These are phyloP conservation scores for Salmo trutta DNA, from an alignment of 2,797 vertebrate genomes.

Conservation along the genomic window DNA sequence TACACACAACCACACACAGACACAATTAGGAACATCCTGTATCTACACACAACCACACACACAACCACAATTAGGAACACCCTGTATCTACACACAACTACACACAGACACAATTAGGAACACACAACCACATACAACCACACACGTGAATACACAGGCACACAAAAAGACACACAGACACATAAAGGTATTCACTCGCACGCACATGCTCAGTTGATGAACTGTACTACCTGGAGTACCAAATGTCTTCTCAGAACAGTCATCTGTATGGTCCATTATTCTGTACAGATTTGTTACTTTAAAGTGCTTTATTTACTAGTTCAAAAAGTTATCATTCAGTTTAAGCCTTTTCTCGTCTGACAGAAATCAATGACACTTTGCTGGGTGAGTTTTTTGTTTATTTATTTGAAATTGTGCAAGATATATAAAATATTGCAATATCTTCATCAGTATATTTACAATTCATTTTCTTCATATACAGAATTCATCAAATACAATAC, in stretches of 20 bases:
- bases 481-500: neutral
- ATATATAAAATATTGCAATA: constrained; percentile 1
- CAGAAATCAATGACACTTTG: neutral
- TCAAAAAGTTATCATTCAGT: constrained; percentile 10
- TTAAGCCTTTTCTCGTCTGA: neutral
- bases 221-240: constrained; percentile 16
- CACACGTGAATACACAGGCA: neutral
- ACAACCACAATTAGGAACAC: too few relatives aligned
- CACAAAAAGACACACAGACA: too few relatives aligned
- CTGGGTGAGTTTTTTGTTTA: neutral
- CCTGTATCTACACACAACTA: too few relatives aligned
- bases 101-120: too few relatives aligned
- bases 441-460: neutral
- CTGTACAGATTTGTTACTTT: neutral
- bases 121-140: neutral
- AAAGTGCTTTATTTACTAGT: constrained; percentile 8
- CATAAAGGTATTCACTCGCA: neutral
- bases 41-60: too few relatives aligned
- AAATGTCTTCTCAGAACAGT: neutral
- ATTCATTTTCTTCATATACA: neutral
- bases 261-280: neutral
- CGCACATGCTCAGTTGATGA: constrained; percentile 31
- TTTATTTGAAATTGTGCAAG: neutral
- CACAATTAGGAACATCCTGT: too few relatives aligned
- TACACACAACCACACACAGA: too few relatives aligned